These are phyloP conservation scores for Todiramphus saurophagus DNA, from an alignment of 2,113 vertebrate species.

Conservation along the genomic window DNA sequence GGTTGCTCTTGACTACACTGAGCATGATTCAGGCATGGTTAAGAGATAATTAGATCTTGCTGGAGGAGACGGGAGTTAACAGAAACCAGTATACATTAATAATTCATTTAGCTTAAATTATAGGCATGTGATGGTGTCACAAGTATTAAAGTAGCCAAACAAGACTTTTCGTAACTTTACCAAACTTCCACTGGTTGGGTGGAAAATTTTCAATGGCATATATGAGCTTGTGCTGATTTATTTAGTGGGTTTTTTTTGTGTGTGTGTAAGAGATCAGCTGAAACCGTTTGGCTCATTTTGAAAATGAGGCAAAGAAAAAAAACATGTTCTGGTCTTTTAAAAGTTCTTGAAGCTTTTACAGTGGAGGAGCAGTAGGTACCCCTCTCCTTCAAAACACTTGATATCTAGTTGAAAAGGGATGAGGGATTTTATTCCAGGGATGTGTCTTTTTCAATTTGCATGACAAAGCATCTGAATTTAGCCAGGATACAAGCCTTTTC, in stretches of 20 bases:
- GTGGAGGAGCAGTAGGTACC: neutral
- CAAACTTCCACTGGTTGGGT: neutral
- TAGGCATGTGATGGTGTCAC: neutral
- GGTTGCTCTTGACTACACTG: neutral
- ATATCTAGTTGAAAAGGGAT: neutral
- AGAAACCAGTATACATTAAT: neutral
- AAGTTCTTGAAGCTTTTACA: neutral
- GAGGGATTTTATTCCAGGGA: slow-evolving; percentile 16
- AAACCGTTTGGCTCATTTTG: neutral
- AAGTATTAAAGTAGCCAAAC: neutral
- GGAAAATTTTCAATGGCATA: neutral
- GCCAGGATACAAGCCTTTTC: slow-evolving; percentile 22
- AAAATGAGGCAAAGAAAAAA: neutral
- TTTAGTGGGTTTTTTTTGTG: neutral
- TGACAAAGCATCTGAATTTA: slow-evolving; percentile 54
- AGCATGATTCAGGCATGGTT: neutral
- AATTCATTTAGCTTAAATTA: neutral
- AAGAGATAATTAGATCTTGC: neutral
- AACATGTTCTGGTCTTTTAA: neutral
- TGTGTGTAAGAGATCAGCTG: neutral
- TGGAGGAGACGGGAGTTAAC: neutral
- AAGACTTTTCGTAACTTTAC: neutral
- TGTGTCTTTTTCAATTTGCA: slow-evolving; percentile 28
- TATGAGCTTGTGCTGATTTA: neutral
- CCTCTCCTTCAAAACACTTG: neutral